Evolutionary conservation across 2,113 vertebrate species (phyloP).

Genomic region (Thunnus maccoyii): DNA sequence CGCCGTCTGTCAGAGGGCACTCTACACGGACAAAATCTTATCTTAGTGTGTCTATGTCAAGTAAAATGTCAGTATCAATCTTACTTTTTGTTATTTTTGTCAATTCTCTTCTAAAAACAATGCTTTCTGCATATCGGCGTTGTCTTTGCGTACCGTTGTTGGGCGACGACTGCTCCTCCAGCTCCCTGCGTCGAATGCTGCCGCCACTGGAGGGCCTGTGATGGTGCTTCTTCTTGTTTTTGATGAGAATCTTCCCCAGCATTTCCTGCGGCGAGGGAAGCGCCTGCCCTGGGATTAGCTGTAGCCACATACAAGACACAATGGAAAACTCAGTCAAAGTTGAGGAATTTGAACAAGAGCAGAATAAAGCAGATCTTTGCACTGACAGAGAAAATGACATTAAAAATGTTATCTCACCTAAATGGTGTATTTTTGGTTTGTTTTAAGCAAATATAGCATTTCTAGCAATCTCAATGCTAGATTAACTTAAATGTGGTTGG

Average conservation of each 20-base stretch:
- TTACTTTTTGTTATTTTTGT: no score
- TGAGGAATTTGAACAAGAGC: not conserved
- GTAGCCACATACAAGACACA: not conserved
- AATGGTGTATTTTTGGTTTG: no score
- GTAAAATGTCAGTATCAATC: not conserved
- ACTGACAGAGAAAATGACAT: no score
- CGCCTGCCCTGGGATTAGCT: constrained; percentile 85
- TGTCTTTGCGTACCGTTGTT: constrained; percentile 74
- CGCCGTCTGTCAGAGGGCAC: constrained; percentile 80
- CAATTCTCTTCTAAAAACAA: not conserved
- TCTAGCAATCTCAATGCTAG: no score
- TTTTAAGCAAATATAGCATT: no score
- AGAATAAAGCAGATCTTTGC: not conserved
- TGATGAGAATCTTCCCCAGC: constrained; percentile 92
- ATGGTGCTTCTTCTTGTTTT: constrained; percentile 92
- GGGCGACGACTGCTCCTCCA: constrained; percentile 81
- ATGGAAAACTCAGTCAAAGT: not conserved
- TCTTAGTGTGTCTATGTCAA: not conserved
- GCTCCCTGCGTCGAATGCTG: constrained; percentile 83
- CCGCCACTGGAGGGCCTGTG: constrained; percentile 77
- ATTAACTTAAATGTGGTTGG: no score
- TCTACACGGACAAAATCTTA: constrained; percentile 72
- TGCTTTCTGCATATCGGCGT: not conserved
- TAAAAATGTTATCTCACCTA: no score
- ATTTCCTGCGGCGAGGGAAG: constrained; percentile 92